Evolutionary conservation across 2,113 vertebrate species (phyloP), one percentile per base, ranked within the genome.

Genomic region (Pachypanchax playfairii): DNA sequence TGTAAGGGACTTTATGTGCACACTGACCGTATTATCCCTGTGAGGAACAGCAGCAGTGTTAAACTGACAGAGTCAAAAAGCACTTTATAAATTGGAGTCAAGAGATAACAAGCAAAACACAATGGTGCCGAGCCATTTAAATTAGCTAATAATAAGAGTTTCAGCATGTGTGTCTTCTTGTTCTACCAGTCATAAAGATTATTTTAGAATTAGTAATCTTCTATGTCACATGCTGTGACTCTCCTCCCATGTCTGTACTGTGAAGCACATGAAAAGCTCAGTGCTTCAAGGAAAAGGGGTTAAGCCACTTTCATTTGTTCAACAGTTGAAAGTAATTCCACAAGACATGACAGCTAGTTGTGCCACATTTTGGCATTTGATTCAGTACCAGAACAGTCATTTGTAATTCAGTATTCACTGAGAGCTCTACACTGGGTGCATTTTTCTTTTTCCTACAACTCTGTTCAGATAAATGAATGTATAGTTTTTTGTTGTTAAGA

Each of bases 281-380:
- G 6, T 1, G 33, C 71, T 61, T 61, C 14, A n/a, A 29, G 69
- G 55, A 26, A 43, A 64, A 61, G 18, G 59, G 42, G 28, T 60
- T 25, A 59, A 57, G 77, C 68, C 72, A 43, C 49, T 21, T 47
- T 13, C 14, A 14, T 26, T 77, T 79, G 49, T 54, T 72, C 38
- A 44, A n/a, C 21, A 61, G 12, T 26, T 75, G 60, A 62, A 77
- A 56, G 29, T 77, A 46, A 75, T 71, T 44, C 44, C 33, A 42
- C 1, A 14, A 58, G 68, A 63, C 70, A 24, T 20, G 25, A 69
- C n/a, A 59, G 76, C 55, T 38, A 62, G 60, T 65, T 75, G 71
- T 64, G 60, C 73, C 55, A 57, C 42, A 66, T 46, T 52, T 50
- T 58, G 43, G 41, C 71, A 49, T 73, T 26, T 54, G 60, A 48